phyloP scores from a whole-genome alignment of 2,797 vertebrate species.

The Coracias cyanogaster region DNA sequence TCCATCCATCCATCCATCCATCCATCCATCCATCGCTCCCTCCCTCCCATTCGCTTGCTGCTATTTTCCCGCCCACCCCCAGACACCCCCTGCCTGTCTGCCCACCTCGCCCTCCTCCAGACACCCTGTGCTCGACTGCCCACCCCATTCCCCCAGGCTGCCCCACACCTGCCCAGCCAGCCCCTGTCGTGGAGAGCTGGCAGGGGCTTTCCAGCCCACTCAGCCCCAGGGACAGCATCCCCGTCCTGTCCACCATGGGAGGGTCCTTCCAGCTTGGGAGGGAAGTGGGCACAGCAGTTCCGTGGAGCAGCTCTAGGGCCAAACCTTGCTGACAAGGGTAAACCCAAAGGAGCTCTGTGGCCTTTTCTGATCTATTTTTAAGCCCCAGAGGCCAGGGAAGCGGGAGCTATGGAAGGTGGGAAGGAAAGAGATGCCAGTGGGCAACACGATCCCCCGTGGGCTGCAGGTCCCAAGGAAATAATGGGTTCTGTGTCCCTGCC shows the following conservation, averaged over 20 bases:
- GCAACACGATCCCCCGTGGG: neutral
- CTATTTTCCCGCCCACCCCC: too few species aligned
- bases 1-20: too few species aligned
- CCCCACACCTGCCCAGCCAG: neutral
- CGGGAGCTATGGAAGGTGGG: neutral
- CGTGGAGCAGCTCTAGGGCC: neutral
- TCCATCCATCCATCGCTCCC: too few species aligned
- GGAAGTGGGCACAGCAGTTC: neutral
- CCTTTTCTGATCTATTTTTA: constrained; percentile 63
- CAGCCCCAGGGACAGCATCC: neutral
- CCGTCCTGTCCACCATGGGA: rapidly evolving
- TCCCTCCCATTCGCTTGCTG: neutral
- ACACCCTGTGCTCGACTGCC: too few species aligned
- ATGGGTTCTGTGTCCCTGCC: neutral
- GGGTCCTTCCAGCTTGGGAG: neutral
- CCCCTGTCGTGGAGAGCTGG: rapidly evolving
- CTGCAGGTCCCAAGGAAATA: neutral
- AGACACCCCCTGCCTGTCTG: too few species aligned
- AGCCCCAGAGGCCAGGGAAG: neutral
- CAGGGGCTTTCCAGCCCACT: neutral
- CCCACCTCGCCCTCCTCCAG: neutral
- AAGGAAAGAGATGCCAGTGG: neutral
- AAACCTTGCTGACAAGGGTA: neutral
- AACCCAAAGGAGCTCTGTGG: neutral
- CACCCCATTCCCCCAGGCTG: too few species aligned